Conservation (phyloP, 2,888 invertebrate species). For the Meiosimyza platycephala region DNA sequence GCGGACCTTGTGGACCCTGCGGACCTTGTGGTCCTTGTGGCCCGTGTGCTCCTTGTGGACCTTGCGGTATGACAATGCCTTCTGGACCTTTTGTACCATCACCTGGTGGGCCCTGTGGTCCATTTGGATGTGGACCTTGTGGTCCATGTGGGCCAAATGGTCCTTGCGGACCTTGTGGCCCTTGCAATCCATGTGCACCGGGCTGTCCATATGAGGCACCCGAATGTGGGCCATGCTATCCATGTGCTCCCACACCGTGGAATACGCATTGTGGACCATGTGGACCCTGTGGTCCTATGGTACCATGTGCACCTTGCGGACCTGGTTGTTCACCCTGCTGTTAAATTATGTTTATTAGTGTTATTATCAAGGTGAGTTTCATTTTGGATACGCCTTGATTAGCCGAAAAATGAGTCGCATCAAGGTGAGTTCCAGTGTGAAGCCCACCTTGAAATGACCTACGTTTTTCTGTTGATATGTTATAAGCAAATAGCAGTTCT, state of each 20-base stretch:
- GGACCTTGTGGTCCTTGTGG: conserved; percentile 46
- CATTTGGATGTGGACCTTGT: conserved; percentile 47
- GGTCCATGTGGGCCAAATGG: conserved; percentile 46
- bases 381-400: conserved; percentile 55
- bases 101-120: conserved; percentile 51
- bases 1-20: conserved; percentile 46
- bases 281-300: conserved; percentile 50
- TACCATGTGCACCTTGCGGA: conserved; percentile 52
- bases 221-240: conserved; percentile 54
- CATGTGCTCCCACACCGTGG: conserved; percentile 49
- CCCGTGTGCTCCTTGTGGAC: conserved; percentile 52
- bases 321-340: conserved; percentile 41
- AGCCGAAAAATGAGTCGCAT: conserved; percentile 45
- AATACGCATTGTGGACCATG: conserved; percentile 51
- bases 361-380: conserved; percentile 55
- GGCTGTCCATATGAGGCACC: conserved; percentile 48
- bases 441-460: conserved; percentile 54
- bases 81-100: conserved; percentile 49
- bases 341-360: conserved; percentile 30
- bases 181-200: conserved; percentile 37
- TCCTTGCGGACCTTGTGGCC: conserved; percentile 49
- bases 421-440: conserved; percentile 54
- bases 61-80: conserved; percentile 48
- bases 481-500: background rate
- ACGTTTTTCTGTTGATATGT: conserved; percentile 22